phyloP scores from a whole-genome alignment of 1,140 invertebrate species.

The Venturia canescens region DNA sequence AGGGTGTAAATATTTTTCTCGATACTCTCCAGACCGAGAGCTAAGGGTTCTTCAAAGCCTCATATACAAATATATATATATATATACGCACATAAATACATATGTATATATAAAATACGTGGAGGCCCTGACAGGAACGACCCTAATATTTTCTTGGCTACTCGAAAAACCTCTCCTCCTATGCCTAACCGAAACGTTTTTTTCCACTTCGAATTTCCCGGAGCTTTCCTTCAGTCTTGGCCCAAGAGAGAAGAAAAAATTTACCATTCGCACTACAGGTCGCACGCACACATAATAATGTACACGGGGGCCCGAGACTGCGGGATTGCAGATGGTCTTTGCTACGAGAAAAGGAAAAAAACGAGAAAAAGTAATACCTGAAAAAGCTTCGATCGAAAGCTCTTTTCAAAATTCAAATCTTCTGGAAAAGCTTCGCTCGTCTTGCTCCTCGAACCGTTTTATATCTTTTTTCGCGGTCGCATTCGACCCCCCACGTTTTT shows the following conservation, averaged over 20 bases:
- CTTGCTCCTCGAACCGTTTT: too few species aligned
- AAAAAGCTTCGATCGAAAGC: too few species aligned
- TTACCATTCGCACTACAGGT: background rate
- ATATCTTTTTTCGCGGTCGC: too few species aligned
- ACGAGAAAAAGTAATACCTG: too few species aligned
- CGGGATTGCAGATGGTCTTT: too few species aligned
- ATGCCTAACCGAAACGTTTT: slow-evolving; percentile 27
- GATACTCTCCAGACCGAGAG: slow-evolving; percentile 9
- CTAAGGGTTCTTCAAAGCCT: slow-evolving; percentile 19
- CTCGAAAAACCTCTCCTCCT: slow-evolving; percentile 45
- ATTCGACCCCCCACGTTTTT: too few species aligned
- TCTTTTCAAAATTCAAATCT: too few species aligned
- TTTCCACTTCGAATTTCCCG: background rate
- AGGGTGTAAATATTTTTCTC: slow-evolving; percentile 33
- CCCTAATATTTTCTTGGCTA: slow-evolving; percentile 60
- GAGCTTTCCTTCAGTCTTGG: background rate
- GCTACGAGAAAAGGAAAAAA: too few species aligned
- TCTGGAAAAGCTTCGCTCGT: too few species aligned
- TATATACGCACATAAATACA: too few species aligned
- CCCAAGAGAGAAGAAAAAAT: slow-evolving; percentile 2
- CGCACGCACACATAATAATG: background rate
- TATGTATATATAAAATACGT: background rate
- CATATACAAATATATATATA: background rate
- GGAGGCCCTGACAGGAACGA: slow-evolving; percentile 52
- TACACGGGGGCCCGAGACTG: background rate